Evolutionary conservation across 2,888 invertebrate species (phyloP), one percentile per base, ranked within the genome.

Genomic region (Drosophila atripex): DNA sequence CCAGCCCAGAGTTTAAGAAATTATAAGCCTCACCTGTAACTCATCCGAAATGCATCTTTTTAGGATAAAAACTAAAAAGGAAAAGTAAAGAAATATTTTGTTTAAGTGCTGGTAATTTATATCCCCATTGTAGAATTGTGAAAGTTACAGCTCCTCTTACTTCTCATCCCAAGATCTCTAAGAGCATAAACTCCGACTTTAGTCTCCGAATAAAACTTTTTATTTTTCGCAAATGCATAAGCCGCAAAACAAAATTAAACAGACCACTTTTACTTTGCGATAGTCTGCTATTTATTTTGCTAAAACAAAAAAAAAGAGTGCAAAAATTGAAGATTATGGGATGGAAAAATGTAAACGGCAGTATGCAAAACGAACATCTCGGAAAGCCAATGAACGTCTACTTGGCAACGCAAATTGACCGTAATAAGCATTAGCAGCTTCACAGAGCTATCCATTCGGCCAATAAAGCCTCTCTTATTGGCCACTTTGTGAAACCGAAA

Each of bases 131-230:
- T 16, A 11, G 23, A 16, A 16, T 41, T 14, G 30, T 39, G 60
- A 61, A 61, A 61, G 59, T 61, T 18, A 21, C 4, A 8, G 12
- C 28, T 41, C 8, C n/a, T 1, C 18, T 41, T 54, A 43, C 14
- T 74, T 56, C 39, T 3, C 56, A 53, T 52, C 14, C 7, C 11
- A 21, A 59, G 46, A 12, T 32, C 39, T 41, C 43, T 11, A 56
- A 64, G 46, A 61, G 38, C 46, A 16, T 50, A 58, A 51, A 41
- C 75, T 25, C n/a, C n/a, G n/a, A n/a, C n/a, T n/a, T n/a, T n/a
- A n/a, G 72, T 78, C 75, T 76, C 76, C 46, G 43, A 50, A 55
- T 68, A 75, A 80, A 69, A 50, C 61, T 47, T 68, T 68, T 56
- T 46, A 65, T 57, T 80, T 70, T 80, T 75, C 11, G 61, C 84